phyloP scores from a whole-genome alignment of 2,797 vertebrate species.

The Megaceryle alcyon region DNA sequence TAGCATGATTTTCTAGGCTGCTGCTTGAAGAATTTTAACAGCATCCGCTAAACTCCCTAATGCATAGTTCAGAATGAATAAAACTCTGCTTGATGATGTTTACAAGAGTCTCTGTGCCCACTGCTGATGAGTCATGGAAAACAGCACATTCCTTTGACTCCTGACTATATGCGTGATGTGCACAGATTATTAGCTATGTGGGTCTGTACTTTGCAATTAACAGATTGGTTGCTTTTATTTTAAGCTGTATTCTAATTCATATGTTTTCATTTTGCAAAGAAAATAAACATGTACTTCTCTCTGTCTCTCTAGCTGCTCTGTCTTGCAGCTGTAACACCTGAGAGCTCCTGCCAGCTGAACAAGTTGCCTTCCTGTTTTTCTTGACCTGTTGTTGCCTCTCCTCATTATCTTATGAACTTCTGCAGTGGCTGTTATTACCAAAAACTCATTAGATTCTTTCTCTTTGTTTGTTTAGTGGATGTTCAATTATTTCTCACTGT shows the following conservation, averaged over 20 bases:
- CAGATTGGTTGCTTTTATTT: conserved; percentile 40
- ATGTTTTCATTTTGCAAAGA: conserved; percentile 17
- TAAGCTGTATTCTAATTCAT: background rate
- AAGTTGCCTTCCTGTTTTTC: background rate
- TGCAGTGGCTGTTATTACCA: background rate
- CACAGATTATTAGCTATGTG: background rate
- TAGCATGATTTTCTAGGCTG: conserved; percentile 54
- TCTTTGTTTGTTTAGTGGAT: conserved; percentile 12
- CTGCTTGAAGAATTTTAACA: conserved; percentile 63
- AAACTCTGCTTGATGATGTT: conserved; percentile 66
- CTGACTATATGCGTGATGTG: background rate
- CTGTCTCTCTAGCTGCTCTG: background rate
- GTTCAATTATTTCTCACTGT: conserved; percentile 27
- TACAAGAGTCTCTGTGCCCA: conserved; percentile 49
- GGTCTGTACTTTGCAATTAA: background rate
- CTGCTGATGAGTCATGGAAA: conserved; percentile 54
- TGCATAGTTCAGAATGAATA: conserved; percentile 66
- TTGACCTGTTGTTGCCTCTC: background rate
- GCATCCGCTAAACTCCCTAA: conserved; percentile 48
- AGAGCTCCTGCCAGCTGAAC: background rate
- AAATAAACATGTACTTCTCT: background rate
- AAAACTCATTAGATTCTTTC: conserved; percentile 23
- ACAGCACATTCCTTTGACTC: background rate
- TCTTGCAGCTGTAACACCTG: background rate
- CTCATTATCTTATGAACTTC: conserved; percentile 9